These are phyloP conservation scores for Laticauda colubrina DNA, from an alignment of 2,113 vertebrate genomes.

Conservation along the genomic window DNA sequence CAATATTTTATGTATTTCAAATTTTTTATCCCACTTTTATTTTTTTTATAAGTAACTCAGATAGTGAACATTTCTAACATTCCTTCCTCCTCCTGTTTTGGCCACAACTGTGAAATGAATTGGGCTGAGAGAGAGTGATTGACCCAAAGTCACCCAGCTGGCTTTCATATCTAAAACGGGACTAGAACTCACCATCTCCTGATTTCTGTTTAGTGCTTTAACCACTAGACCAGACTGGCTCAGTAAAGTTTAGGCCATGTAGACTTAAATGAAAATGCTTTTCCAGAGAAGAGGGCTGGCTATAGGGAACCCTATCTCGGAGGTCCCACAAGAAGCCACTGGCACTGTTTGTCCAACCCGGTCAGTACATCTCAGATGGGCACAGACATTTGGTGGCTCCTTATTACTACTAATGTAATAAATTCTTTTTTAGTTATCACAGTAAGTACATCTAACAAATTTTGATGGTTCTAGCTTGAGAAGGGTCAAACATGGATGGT, in stretches of 20 bases:
- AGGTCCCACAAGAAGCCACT: neutral
- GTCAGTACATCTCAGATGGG: neutral
- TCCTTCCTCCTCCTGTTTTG: neutral
- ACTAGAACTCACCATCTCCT: neutral
- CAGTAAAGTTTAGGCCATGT: neutral
- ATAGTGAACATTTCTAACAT: neutral
- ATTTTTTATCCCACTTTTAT: neutral
- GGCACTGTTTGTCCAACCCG: neutral
- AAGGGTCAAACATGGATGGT: neutral
- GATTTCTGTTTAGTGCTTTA: neutral
- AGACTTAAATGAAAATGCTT: neutral
- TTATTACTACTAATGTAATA: neutral
- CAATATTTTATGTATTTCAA: neutral
- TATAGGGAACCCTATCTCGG: neutral
- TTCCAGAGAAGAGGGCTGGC: neutral
- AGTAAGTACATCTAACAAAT: neutral
- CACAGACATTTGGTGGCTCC: neutral
- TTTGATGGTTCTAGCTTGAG: neutral
- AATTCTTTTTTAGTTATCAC: neutral
- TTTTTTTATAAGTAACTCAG: neutral
- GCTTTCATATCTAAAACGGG: neutral
- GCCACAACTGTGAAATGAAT: neutral
- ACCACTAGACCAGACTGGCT: neutral
- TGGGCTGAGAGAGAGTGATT: neutral
- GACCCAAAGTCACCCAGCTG: neutral